Evolutionary conservation across 2,888 invertebrate species (phyloP), one percentile per base, ranked within the genome.

Genomic region (Folsomia candida): DNA sequence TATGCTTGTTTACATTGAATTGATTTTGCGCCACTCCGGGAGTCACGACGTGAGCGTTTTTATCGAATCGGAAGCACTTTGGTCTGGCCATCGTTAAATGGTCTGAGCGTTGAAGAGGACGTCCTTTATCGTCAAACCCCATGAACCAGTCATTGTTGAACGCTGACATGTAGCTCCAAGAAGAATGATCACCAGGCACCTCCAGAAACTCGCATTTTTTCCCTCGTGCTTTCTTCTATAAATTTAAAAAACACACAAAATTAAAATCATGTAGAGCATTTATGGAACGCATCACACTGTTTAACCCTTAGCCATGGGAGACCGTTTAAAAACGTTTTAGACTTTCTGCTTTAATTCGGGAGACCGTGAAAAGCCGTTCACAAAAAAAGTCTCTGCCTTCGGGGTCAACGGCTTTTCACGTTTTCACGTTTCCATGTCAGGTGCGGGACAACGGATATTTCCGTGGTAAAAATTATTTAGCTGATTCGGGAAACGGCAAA

Each of bases 151-250:
- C 4, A 29, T 4, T n/a, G n/a, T 61, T 61, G n/a, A 6, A 2
- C 18, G 61, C 61, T 2, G 61, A 61, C 28, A 61, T 28, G 61
- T 61, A 61, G 27, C 61, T 11, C 61, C 61, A 61, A 3, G 26
- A 26, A n/a, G 4, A 20, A 28, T 27, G 20, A 6, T 6, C 22
- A 14, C 27, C 28, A 22, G 61, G 28, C 20, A 18, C 27, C n/a
- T 61, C 61, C 18, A 28, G n/a, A 61, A 61, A 61, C 29, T 61
- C 61, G 22, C 61, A 61, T 9, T 61, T 61, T 28, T 9, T 2
- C 29, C 28, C 29, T 28, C 20, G 9, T 61, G 61, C 29, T 20
- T 28, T 61, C 28, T 26, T 61, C 61, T 61, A 29, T n/a, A 61
- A 61, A 28, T 59, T 6, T 59, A 22, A 59, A 59, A 24, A 59